Evolutionary conservation across 64 coral and sea anemone species (phyloP).

Genomic region (Porites australiensis): DNA sequence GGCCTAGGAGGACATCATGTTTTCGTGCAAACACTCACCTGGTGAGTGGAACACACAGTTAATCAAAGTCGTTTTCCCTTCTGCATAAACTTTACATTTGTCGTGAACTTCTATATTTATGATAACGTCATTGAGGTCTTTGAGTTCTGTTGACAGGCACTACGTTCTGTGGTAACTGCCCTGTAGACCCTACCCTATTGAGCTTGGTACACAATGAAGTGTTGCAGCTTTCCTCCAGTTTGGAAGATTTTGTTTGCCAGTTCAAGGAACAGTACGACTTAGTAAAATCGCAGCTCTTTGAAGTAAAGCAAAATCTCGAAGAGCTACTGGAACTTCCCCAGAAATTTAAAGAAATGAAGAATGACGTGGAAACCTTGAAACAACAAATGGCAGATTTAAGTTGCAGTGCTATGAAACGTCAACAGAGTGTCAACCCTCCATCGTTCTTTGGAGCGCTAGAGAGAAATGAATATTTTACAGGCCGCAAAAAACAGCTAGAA

Average conservation of each 20-base stretch:
- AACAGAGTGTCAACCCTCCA: background rate
- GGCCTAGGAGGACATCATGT: too few relatives aligned
- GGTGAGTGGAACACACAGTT: too few relatives aligned
- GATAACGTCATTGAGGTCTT: background rate
- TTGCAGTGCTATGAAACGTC: background rate
- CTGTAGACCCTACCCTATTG: background rate
- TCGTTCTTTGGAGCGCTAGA: conserved; percentile 59
- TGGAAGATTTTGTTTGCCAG: background rate
- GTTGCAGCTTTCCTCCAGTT: background rate
- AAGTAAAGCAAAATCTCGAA: background rate
- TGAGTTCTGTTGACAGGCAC: background rate
- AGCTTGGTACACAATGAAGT: conserved; percentile 18
- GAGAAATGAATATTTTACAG: conserved; percentile 36
- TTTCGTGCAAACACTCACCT: too few relatives aligned
- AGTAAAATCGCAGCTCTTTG: background rate
- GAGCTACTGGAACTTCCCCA: background rate
- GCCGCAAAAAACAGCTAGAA: background rate
- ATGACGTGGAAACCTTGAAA: background rate
- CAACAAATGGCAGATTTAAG: conserved; percentile 1
- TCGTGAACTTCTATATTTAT: background rate
- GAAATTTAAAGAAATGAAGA: background rate
- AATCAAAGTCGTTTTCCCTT: too few relatives aligned
- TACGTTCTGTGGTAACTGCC: conserved; percentile 9
- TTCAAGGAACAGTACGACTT: background rate
- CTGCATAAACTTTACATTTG: too few relatives aligned